These are phyloP conservation scores for Lycophotia porphyrea DNA, from an alignment of 2,888 invertebrate species.

Conservation along the genomic window DNA sequence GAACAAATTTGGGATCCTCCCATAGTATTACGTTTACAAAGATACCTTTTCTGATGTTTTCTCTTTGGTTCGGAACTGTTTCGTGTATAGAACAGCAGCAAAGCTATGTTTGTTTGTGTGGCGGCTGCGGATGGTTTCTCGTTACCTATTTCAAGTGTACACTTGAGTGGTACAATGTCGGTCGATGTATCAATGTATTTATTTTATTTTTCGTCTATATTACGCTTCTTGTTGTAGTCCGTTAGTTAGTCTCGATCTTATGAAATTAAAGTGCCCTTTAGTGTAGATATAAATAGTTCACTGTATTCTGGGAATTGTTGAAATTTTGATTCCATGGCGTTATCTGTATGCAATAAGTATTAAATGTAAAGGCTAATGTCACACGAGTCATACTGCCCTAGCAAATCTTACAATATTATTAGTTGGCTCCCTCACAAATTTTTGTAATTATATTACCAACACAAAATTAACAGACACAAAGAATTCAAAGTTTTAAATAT, in stretches of 20 bases:
- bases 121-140: slow-evolving; percentile 59
- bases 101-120: slow-evolving; percentile 62
- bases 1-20: slow-evolving; percentile 79
- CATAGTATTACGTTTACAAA: slow-evolving; percentile 77
- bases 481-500: slow-evolving; percentile 30
- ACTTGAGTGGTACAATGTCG: slow-evolving; percentile 63
- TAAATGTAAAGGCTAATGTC: slow-evolving; percentile 60
- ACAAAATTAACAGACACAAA: slow-evolving; percentile 23
- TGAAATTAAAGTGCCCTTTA: slow-evolving; percentile 78
- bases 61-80: slow-evolving; percentile 53
- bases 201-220: slow-evolving; percentile 75
- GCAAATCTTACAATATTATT: slow-evolving; percentile 23
- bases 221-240: slow-evolving; percentile 85
- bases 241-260: slow-evolving; percentile 77
- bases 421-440: slow-evolving; percentile 36
- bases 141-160: slow-evolving; percentile 62
- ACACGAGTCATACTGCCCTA: slow-evolving; percentile 38
- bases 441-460: slow-evolving; percentile 32
- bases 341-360: slow-evolving; percentile 63
- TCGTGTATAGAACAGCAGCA: slow-evolving; percentile 55
- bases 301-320: slow-evolving; percentile 59
- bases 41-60: slow-evolving; percentile 65
- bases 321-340: slow-evolving; percentile 66
- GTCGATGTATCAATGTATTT: slow-evolving; percentile 79
- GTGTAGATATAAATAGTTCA: slow-evolving; percentile 72